Percentiles rank a stretch among this genome's conserved stretches.
Evolutionary conservation across 2,888 invertebrate species (phyloP).

Genomic region (Metacarcinus magister): DNA sequence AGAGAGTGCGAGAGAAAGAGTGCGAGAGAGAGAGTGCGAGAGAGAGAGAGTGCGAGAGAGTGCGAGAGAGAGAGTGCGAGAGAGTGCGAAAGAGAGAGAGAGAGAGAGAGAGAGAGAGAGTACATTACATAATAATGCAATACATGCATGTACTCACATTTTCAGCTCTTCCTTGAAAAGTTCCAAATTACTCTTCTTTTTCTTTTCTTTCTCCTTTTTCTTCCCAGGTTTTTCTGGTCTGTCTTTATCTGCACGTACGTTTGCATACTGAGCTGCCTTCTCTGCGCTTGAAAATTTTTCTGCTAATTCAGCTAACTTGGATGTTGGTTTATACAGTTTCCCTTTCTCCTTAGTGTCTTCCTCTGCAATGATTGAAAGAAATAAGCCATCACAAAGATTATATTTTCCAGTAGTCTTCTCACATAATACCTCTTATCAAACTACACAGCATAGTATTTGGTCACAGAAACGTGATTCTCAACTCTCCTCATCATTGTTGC

Average conservation of each 20-base stretch:
- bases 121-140: no score
- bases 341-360: constrained; percentile 95
- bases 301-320: constrained; percentile 89
- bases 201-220: constrained; percentile 92
- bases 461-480: no score
- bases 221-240: constrained; percentile 88
- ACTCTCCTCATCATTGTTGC: no score
- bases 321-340: constrained; percentile 96
- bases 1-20: no score
- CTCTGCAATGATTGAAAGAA: constrained; percentile 86
- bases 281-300: constrained; percentile 85
- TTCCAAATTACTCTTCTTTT: constrained; percentile 98
- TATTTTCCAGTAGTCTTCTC: no score
- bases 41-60: constrained; percentile 5
- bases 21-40: no score
- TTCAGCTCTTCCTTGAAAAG: constrained; percentile 98
- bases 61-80: neutral
- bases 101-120: constrained; percentile 1
- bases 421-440: no score
- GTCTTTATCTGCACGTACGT: constrained; percentile 76
- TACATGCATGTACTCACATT: constrained; percentile 88
- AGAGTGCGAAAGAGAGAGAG: neutral
- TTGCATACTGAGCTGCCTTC: constrained; percentile 78
- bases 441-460: no score
- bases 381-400: neutral